Evolutionary conservation across 2,888 invertebrate genomes (phyloP).

Genomic region (Mongoloraphidia duomilia): DNA sequence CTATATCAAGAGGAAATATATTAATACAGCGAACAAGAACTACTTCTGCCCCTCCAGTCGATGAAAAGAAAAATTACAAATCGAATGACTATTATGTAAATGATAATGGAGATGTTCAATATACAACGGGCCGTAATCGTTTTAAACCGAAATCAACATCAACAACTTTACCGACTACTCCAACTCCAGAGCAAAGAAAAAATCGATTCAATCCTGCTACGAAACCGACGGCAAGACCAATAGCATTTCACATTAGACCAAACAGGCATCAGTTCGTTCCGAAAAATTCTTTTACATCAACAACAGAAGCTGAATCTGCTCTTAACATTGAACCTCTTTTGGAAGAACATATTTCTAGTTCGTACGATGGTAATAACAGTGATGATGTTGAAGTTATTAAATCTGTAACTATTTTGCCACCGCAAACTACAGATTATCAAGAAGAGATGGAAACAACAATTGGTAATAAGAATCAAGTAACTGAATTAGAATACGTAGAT

Average conservation of each 20-base stretch:
- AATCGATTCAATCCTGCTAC: constrained; percentile 20
- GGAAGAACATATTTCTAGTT: constrained; percentile 34
- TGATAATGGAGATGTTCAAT: constrained; percentile 24
- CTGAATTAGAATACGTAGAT: background rate
- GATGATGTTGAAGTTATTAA: constrained; percentile 41
- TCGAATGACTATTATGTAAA: constrained; percentile 26
- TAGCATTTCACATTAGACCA: constrained; percentile 17
- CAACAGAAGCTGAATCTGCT: constrained; percentile 14
- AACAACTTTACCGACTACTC: constrained; percentile 17
- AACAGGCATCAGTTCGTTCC: constrained; percentile 19
- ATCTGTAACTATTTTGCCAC: constrained; percentile 18
- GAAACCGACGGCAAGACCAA: constrained; percentile 17
- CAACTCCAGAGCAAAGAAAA: constrained; percentile 19
- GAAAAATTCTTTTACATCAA: constrained; percentile 22
- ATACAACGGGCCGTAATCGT: constrained; percentile 19
- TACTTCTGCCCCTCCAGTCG: constrained; percentile 9
- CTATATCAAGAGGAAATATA: constrained; percentile 14
- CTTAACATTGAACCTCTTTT: constrained; percentile 41
- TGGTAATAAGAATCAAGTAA: constrained; percentile 1
- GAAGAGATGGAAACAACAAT: constrained; percentile 6
- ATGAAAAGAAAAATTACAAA: constrained; percentile 18
- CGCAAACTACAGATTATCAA: constrained; percentile 5
- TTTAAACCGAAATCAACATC: constrained; percentile 19
- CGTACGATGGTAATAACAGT: constrained; percentile 11
- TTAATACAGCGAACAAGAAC: constrained; percentile 7